Base-by-base conservation (phyloP, 2,797 vertebrate genomes). In the Xerus rutilus region DNA sequence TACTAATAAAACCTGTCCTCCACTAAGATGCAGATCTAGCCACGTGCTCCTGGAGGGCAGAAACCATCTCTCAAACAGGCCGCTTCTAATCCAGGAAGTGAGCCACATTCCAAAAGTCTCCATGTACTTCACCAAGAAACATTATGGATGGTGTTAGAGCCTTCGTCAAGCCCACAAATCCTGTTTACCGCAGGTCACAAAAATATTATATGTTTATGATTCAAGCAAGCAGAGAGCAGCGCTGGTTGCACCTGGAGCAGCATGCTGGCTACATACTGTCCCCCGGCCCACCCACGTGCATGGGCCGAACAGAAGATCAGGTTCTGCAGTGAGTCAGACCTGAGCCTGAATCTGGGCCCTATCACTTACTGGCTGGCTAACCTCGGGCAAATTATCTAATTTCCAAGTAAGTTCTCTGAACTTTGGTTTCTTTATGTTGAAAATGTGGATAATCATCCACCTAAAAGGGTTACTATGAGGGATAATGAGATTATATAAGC, bases 401-500 rank as follows among this genome's bases (percentile, higher is more conserved):
- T 95, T 93, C 81, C 89, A 94, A 73, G 52, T 79, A 84, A 78
- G n/a, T 74, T 65, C 87, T 86, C 17, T 14, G 43, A 83, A 64
- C 25, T 62, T 79, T 59, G n/a, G 59, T 81, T 78, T 88, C 35
- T 89, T 95, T 59, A 76, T 45, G 45, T 90, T 62, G 67, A 83
- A 92, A 92, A 69, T 54, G 57, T 69, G 47, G 35, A 57, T 49
- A 79, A 49, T 54, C 28, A 57, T 47, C 17, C 2, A 65, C 59
- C 76, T 93, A 69, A 52, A 89, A 97, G 78, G 62, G 89, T 73
- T 69, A 85, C 5, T 52, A 62, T 73, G 77, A 93, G 52, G 86
- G 30, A 84, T 73, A 86, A 90, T 25, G 54, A 77, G 57, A 91
- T 89, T 78, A 96, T 15, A 47, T 30, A 78, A 95, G 77, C 64